Evolutionary conservation across 2,113 vertebrate genomes (phyloP).

Genomic region (Oenanthe melanoleuca): DNA sequence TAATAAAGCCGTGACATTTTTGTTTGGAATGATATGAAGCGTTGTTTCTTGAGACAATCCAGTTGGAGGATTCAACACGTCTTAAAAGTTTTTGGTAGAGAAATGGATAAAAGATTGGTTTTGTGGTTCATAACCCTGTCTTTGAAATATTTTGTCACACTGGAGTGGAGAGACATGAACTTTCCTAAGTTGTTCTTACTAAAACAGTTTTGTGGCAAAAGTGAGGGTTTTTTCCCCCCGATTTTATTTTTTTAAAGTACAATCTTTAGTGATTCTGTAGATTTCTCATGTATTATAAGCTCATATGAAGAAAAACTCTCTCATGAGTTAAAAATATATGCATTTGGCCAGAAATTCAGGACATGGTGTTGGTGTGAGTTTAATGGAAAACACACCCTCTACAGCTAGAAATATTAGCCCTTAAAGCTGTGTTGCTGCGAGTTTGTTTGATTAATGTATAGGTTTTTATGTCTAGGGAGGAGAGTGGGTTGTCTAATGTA

Average conservation of each 20-base stretch:
- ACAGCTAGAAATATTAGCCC: neutral
- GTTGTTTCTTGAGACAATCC: neutral
- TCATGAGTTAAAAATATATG: neutral
- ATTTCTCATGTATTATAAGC: neutral
- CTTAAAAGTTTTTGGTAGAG: neutral
- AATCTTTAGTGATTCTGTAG: accelerated
- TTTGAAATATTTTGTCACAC: neutral
- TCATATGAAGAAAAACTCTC: neutral
- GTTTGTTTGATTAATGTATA: neutral
- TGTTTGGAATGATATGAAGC: neutral
- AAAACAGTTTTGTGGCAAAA: neutral
- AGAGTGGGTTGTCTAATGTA: neutral
- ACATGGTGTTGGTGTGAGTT: neutral
- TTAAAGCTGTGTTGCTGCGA: neutral
- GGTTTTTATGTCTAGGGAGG: neutral
- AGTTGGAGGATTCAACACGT: neutral
- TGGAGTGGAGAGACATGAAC: neutral
- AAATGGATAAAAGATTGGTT: neutral
- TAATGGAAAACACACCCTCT: neutral
- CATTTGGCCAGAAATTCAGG: neutral
- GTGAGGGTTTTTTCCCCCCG: neutral
- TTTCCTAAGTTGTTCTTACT: neutral
- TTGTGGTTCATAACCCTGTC: no score
- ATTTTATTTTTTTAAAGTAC: neutral
- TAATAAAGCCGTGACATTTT: neutral